Evolutionary conservation across 64 coral and sea anemone species (phyloP), one percentile per base, ranked within the genome.

Genomic region (Stichodactyla helianthus): DNA sequence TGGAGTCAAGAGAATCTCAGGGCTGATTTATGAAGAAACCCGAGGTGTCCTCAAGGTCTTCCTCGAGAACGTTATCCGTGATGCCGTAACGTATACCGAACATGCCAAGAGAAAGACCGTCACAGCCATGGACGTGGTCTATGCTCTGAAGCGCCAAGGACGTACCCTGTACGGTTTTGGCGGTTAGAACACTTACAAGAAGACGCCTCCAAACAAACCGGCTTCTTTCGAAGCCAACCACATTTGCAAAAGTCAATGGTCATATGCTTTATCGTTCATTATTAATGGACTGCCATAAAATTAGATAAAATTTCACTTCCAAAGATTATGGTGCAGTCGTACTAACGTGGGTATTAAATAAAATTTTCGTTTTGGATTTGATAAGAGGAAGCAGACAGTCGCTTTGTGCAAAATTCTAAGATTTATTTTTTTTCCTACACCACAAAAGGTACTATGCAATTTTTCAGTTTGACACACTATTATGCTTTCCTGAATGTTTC

Each of bases 1-100:
- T 77, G 94, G 94, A 88, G 94, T 95, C 87, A 96, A 96, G 91
- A 87, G 94, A 87, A 96, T 96, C 82, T 95, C 94, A 77, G 94
- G 94, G 11, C 84, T 95, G 77, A 95, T 95, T 86, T 95, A 95
- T 77, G 93, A 95, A 71, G 93, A 92, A 60, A 95, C 89, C 54
- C 93, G 93, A 35, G 89, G 93, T 78, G 93, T 95, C 53, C 86
- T 95, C 16, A 92, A 92, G 55, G 89, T 92, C 55, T 92, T 95
- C 64, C 83, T 92, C 7, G 93, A 95, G 83, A 92, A 95, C 50
- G 89, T 92, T 10, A 92, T 95, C 86, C 83, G 93, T 54, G 89
- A 95, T 86, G 89, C 93, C 55, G 93, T 95, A 2, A 92, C 89
- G 1, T 92, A 95, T 82, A 95, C 93, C 15, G 89, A 95, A 54